A percentile compares a stretch with the other conserved stretches of the same genome.
Conservation (phyloP, 1,140 invertebrate genomes). For the Galendromus occidentalis region DNA sequence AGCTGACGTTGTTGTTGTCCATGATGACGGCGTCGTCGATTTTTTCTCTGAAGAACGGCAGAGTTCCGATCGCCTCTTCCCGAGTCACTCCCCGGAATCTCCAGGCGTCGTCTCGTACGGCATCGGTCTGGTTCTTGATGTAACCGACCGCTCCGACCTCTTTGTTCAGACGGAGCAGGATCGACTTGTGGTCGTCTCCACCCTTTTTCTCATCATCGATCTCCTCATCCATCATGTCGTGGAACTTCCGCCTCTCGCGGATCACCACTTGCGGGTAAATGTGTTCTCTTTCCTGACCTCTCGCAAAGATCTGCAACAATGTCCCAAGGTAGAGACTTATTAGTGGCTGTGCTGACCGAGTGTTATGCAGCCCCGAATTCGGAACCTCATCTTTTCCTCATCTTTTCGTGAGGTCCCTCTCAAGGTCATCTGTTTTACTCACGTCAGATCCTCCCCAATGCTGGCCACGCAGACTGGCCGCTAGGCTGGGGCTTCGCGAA, state of each 20-base stretch:
- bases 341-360: no score
- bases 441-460: constrained; percentile 22
- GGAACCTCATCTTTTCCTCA: no score
- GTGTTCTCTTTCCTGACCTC: constrained; percentile 6
- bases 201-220: constrained; percentile 69
- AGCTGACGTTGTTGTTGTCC: constrained; percentile 40
- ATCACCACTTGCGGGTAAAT: constrained; percentile 46
- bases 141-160: constrained; percentile 39
- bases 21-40: constrained; percentile 45
- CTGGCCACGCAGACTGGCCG: constrained; percentile 24
- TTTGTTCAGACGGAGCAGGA: constrained; percentile 40
- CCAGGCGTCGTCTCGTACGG: constrained; percentile 20
- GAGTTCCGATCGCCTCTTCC: constrained; percentile 18
- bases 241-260: constrained; percentile 66
- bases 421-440: constrained; percentile 14
- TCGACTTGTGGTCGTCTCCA: constrained; percentile 40
- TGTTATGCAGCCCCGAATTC: no score
- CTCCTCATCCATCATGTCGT: constrained; percentile 86
- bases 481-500: constrained; percentile 41
- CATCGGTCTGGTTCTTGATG: constrained; percentile 20
- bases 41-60: constrained; percentile 34
- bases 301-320: constrained; percentile 4
- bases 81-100: constrained; percentile 16
- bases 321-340: no score
- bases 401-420: no score